These are phyloP conservation scores for Centropyge bicolor DNA, from an alignment of 2,797 vertebrate genomes.

Conservation along the genomic window DNA sequence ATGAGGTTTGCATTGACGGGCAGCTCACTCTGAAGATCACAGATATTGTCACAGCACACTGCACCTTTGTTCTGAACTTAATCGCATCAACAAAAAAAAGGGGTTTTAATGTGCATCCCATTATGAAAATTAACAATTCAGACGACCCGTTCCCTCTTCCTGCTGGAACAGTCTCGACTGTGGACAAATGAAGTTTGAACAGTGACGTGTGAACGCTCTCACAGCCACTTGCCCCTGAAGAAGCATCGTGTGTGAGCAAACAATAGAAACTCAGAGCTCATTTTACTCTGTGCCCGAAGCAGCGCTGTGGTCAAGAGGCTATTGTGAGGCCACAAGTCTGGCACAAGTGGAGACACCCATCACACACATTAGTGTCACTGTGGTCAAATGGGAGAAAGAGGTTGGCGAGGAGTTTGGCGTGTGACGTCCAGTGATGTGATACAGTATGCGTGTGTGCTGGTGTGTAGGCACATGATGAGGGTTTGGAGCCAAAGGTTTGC, in stretches of 20 bases:
- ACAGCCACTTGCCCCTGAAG: slow-evolving; percentile 22
- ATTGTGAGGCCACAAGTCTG: slow-evolving; percentile 34
- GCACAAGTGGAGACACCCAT: slow-evolving; percentile 34
- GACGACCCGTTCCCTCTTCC: neutral
- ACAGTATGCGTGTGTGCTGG: neutral
- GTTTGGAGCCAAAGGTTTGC: slow-evolving; percentile 1
- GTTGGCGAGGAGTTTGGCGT: slow-evolving; percentile 28
- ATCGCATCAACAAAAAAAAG: slow-evolving; percentile 11
- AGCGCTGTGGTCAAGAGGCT: slow-evolving; percentile 41
- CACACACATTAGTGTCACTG: slow-evolving; percentile 47
- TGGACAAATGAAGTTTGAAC: slow-evolving; percentile 2
- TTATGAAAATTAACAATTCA: neutral
- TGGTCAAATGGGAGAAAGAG: slow-evolving; percentile 46
- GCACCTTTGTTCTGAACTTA: neutral
- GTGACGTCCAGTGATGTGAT: slow-evolving; percentile 36
- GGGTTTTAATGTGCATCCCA: neutral
- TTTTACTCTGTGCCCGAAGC: slow-evolving; percentile 28
- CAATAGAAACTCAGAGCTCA: slow-evolving; percentile 11
- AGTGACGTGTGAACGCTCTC: neutral
- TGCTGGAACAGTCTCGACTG: neutral
- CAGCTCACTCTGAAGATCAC: slow-evolving; percentile 6
- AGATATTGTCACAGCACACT: slow-evolving; percentile 1
- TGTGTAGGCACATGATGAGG: neutral
- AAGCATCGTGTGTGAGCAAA: slow-evolving; percentile 10
- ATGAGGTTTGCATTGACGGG: slow-evolving; percentile 29